A percentile compares a stretch with the other conserved stretches of the same genome.
phyloP scores from a whole-genome alignment of 2,888 invertebrate species.

The Heliconius cydno region DNA sequence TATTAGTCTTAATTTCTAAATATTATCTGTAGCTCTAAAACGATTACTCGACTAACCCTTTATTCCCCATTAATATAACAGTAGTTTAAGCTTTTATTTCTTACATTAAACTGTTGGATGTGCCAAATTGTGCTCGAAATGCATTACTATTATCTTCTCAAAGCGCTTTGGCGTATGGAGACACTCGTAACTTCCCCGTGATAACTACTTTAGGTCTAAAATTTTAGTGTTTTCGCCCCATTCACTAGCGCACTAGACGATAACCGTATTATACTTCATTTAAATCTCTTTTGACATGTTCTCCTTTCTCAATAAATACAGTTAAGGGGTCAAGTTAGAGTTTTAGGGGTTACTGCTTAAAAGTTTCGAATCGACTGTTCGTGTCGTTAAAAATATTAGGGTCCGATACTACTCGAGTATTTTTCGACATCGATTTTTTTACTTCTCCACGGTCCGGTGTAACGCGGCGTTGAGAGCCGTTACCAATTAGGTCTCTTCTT shows the following conservation, averaged over 20 bases:
- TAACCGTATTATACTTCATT: conserved; percentile 19
- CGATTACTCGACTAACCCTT: background rate
- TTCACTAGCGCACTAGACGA: conserved; percentile 7
- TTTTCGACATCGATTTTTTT: background rate
- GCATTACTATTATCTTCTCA: conserved; percentile 16
- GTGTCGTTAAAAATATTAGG: background rate
- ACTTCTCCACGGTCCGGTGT: background rate
- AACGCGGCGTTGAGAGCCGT: background rate
- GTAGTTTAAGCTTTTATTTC: background rate
- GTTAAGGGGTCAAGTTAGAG: background rate
- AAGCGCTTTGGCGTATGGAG: conserved; percentile 22
- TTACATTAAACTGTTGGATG: conserved; percentile 9
- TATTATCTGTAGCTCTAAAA: too few relatives aligned
- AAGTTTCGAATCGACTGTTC: background rate
- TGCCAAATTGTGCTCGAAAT: conserved; percentile 16
- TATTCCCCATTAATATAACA: background rate
- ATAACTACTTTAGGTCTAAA: conserved; percentile 23
- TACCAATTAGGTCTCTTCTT: too few relatives aligned
- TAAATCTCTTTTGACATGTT: background rate
- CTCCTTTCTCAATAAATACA: background rate
- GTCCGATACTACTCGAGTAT: too few relatives aligned
- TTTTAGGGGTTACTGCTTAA: background rate
- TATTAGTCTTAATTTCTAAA: too few relatives aligned
- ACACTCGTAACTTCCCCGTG: conserved; percentile 19
- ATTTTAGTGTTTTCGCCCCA: conserved; percentile 8